Evolutionary conservation across 2,113 vertebrate species (phyloP).

Genomic region (Scophthalmus maximus): DNA sequence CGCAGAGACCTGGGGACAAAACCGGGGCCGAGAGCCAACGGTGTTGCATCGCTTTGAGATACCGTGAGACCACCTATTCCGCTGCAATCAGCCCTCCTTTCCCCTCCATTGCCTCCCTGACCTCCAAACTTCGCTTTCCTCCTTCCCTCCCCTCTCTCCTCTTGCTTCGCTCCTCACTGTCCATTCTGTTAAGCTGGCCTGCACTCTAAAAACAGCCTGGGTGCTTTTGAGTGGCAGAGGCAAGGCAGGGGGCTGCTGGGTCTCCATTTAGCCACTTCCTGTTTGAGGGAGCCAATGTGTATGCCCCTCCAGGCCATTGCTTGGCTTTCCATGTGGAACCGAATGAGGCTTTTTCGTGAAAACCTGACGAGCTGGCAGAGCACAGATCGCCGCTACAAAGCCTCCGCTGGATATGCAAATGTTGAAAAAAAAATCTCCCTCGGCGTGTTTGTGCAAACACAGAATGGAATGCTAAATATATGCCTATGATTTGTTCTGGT

Average conservation of each 20-base stretch:
- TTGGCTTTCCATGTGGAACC: slow-evolving; percentile 55
- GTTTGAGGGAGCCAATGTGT: slow-evolving; percentile 63
- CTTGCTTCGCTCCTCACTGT: slow-evolving; percentile 48
- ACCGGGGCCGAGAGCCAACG: slow-evolving; percentile 40
- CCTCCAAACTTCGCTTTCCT: slow-evolving; percentile 58
- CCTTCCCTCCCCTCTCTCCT: slow-evolving; percentile 22
- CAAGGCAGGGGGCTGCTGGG: slow-evolving; percentile 38
- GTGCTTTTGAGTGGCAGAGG: slow-evolving; percentile 69
- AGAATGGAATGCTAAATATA: slow-evolving; percentile 59
- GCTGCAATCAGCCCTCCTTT: slow-evolving; percentile 51
- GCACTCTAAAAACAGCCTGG: slow-evolving; percentile 60
- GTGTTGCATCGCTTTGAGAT: slow-evolving; percentile 39
- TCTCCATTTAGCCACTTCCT: slow-evolving; percentile 75
- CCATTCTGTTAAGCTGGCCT: slow-evolving; percentile 50
- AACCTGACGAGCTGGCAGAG: slow-evolving; percentile 42
- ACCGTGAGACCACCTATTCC: slow-evolving; percentile 53
- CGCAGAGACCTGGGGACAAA: slow-evolving; percentile 41
- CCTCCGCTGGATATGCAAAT: slow-evolving; percentile 50
- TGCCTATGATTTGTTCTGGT: slow-evolving; percentile 61
- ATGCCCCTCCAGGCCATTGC: slow-evolving; percentile 67
- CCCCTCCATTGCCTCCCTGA: slow-evolving; percentile 62
- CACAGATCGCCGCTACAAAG: slow-evolving; percentile 59
- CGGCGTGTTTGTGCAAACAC: slow-evolving; percentile 63
- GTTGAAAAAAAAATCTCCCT: slow-evolving; percentile 50
- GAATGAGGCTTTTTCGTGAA: slow-evolving; percentile 49